These are phyloP conservation scores for Meandrina meandrites DNA, from an alignment of 92 coral and sea anemone species.

Conservation along the genomic window DNA sequence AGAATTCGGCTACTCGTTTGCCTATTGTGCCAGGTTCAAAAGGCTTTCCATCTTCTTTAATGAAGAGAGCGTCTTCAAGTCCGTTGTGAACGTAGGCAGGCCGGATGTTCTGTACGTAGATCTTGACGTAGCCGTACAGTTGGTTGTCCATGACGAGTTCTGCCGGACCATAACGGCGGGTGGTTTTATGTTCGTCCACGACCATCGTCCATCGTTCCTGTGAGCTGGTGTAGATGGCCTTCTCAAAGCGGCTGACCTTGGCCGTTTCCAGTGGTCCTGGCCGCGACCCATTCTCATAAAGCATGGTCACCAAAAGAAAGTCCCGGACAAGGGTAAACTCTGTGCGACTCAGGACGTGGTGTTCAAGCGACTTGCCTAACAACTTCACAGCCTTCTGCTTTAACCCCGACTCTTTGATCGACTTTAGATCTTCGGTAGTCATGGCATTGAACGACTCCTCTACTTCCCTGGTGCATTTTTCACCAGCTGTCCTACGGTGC, in stretches of 20 bases:
- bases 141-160: not conserved
- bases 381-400: not conserved
- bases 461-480: not conserved
- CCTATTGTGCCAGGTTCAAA: not conserved
- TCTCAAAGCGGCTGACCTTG: not conserved
- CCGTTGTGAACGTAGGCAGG: not conserved
- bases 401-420: not conserved
- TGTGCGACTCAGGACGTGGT: not conserved
- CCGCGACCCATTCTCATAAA: not conserved
- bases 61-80: not conserved
- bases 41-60: not conserved
- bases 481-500: not conserved
- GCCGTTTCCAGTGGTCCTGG: slow-evolving; percentile 6
- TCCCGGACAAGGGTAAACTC: not conserved
- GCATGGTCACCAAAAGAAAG: not conserved
- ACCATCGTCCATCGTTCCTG: not conserved
- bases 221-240: not conserved
- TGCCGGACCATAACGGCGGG: not conserved
- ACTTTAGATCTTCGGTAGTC: not conserved
- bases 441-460: not conserved
- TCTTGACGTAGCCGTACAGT: not conserved
- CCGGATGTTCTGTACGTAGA: not conserved
- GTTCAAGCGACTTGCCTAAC: not conserved
- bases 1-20: not conserved
- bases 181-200: not conserved